Base-by-base conservation (phyloP, 2,113 vertebrate genomes). In the Camelus dromedarius region DNA sequence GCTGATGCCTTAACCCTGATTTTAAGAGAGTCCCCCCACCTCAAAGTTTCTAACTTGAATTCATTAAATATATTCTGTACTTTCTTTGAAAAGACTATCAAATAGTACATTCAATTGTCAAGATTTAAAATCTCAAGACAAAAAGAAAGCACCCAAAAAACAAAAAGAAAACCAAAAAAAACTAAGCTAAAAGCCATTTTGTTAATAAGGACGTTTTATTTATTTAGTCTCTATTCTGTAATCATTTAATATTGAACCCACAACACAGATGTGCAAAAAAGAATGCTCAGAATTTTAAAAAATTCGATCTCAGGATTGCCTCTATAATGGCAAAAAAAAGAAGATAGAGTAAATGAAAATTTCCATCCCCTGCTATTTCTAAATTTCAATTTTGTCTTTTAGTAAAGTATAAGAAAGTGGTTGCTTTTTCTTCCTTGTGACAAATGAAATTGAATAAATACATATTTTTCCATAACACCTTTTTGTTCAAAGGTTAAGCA, bases 371-470 rank as follows among this genome's bases (percentile, higher is more conserved):
- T 77, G 6, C 15, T 79, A 35, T 8, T 91, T 80, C 54, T 80
- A 92, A 60, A 79, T 67, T 77, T 80, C n/a, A 88, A 4, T 52
- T 95, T 82, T 81, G 28, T 70, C 19, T 89, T 89, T 94, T 93
- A 93, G 16, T 48, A 73, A 93, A 66, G 28, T 73, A 28, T 42
- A 67, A 15, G 52, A 22, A 87, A 62, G 13, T 28, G 18, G n/a
- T 80, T 93, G 58, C 12, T 81, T 92, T 94, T 93, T 91, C 66
- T 76, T 70, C 26, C 24, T 87, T 91, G 46, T 93, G 69, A 94
- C 86, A 96, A 92, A 82, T 56, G 11, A 95, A 96, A 77, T 48
- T 69, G 89, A 95, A 95, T 89, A 93, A 92, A 83, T 32, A 89
- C 42, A 50, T 81, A 77, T 92, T 94, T 96, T 94, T 75, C 52